Evolutionary conservation across 2,113 vertebrate species (phyloP), one percentile per base, ranked within the genome.

Genomic region (Ardeotis arabs): DNA sequence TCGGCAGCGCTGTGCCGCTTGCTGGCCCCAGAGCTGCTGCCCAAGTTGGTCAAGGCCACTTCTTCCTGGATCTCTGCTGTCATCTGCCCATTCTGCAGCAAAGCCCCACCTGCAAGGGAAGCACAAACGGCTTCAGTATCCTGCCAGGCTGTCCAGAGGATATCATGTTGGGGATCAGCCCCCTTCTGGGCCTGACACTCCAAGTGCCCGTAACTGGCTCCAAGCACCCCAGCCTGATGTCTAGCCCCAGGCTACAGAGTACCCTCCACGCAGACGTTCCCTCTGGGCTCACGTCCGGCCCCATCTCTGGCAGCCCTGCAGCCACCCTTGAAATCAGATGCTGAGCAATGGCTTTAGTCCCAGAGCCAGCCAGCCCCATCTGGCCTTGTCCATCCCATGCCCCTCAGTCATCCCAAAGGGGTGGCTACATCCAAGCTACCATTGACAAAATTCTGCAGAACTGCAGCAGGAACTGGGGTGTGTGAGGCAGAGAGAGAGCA

Each of bases 31-130:
- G 98, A 97, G 19, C 98, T 95, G 23, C 98, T 98, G 59, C 98
- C 98, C 96, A 99, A 93, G 85, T 98, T 99, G 79, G 98, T 99
- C 93, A 99, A 97, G 5, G 99, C 98, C 87, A 99, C 98, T 90
- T 99, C 99, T 86, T 99, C 99, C 84, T 99, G 99, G 96, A 99
- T 99, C 98, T 99, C 99, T 6, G 99, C 96, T 1, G 98, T 98
- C 70, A 98, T 98, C 97, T 99, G 99, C 56, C 99, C 99, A 1
- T 99, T 99, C 84, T 99, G 99, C 95, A 99, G 98, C 90, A 99
- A 68, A 75, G 98, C 97, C 2, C 98, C 98, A 2, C 99, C 99
- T 99, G 94, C 23, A 10, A 95, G 91, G 24, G 67, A 87, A 63
- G 62, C 33, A 64, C 9, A 70, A 24, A 45, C 0, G 14, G 49